Conservation (phyloP, 2,113 vertebrate genomes). For the Cnemophilus loriae region DNA sequence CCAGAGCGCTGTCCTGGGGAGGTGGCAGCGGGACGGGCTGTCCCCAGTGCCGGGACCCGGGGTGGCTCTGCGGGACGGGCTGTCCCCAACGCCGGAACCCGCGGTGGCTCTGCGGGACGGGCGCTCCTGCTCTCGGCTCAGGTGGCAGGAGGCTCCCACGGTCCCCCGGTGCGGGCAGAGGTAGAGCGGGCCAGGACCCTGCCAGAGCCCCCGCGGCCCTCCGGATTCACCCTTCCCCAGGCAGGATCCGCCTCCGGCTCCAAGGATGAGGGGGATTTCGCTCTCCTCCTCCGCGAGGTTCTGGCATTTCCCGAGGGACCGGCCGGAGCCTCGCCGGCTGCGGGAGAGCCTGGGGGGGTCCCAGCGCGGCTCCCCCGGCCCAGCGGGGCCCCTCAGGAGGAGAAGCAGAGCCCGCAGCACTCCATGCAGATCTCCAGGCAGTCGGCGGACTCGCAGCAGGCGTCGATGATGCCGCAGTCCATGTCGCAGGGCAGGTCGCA, state of each 20-base stretch:
- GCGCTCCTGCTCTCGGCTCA: slow-evolving; percentile 58
- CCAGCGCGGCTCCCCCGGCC: rapidly evolving
- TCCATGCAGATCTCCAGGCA: slow-evolving; percentile 99
- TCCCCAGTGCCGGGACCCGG: rapidly evolving
- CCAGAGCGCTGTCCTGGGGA: neutral
- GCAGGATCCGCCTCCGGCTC: neutral
- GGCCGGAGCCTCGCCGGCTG: rapidly evolving
- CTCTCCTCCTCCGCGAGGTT: neutral
- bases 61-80: neutral
- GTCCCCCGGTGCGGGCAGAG: neutral
- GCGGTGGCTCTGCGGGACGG: neutral
- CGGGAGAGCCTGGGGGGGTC: neutral
- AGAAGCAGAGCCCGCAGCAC: slow-evolving; percentile 98
- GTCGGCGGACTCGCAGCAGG: slow-evolving; percentile 98
- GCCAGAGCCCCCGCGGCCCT: rapidly evolving
- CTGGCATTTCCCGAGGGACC: neutral
- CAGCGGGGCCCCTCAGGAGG: slow-evolving; percentile 76
- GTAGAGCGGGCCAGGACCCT: neutral
- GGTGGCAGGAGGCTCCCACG: neutral
- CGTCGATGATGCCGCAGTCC: slow-evolving; percentile 98
- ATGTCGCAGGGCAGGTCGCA: slow-evolving; percentile 97
- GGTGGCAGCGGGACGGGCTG: neutral
- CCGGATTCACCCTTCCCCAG: neutral
- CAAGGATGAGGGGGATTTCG: rapidly evolving
- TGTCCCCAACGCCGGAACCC: neutral